Base-by-base conservation (phyloP, 2,113 vertebrate genomes). In the Taurulus bubalis region DNA sequence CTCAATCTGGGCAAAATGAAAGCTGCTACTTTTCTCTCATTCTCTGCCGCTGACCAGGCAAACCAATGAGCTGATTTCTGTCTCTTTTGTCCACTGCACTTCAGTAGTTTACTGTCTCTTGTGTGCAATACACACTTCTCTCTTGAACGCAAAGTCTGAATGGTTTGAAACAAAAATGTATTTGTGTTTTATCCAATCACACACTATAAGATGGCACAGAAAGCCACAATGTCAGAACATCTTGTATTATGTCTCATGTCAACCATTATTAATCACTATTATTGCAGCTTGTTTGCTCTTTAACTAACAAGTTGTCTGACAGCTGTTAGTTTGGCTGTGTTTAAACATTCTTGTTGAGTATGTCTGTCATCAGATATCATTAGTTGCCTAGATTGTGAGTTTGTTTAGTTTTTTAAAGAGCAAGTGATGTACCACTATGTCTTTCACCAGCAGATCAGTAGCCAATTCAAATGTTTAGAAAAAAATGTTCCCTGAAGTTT, bases 361-460 rank as follows among this genome's bases (percentile, higher is more conserved):
- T 78, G 16, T 63, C 26, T 53, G 68, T 45, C 47, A 64, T 56
- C 59, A 24, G 68, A 45, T 14, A 58, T 64, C 34, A 18, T 66
- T n/a, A 7, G 34, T 55, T 42, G 58, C 45, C 24, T n/a, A 71
- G 34, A 47, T 42, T 34, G 59, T 62, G 38, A 12, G 28, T 60
- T 62, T 70, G 32, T 42, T 42, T 14, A 4, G 11, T 40, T 77
- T 69, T 59, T 15, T 69, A 36, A 49, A 34, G 8, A 69, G 65
- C 22, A 60, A 2, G 1, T 20, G 12, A 49, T 14, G 28, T 20
- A 68, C 45, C 5, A 12, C 8, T 18, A 8, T 14, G 34, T 49
- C 14, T 22, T 69, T 68, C 28, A 51, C 12, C 26, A 34, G 36
- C 11, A 45, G 18, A 32, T 42, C 36, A 15, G 16, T 55, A 22